Base-by-base conservation (phyloP, 1,140 invertebrate species). In the Sminthurinus signatus region DNA sequence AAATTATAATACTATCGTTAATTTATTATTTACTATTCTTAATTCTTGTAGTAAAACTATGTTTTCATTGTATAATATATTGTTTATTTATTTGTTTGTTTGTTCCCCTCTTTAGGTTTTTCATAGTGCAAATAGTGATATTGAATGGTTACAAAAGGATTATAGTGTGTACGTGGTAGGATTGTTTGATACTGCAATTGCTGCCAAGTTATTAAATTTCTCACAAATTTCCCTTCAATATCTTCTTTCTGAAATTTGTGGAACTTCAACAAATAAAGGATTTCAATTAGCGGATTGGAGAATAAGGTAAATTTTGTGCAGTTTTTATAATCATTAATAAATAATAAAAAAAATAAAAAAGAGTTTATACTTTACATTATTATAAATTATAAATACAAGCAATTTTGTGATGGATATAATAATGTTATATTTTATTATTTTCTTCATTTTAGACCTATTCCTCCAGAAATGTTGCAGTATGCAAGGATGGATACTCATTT, bases 231-330 rank as follows among this genome's bases (percentile, higher is more conserved):
- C 90, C 21, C 79, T 98, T 27, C 84, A 87, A 0, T 86, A 86
- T 77, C 77, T 99, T 2, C 76, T 98, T 10, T 81, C 86, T 67
- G 78, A 81, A 43, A 96, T 91, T 75, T 94, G 92, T 75, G 78
- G 84, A 23, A 78, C 95, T 15, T 78, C 85, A 67, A 81, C 87
- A 1, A 86, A 98, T 73, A 99, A 99, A 78, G 83, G 86, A 61
- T 93, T 88, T 75, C 96, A 98, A 76, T 75, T 94, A 31, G 93
- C 94, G 2, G 96, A 99, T 77, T 99, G 96, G 96, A 85, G 96
- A 64, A 90, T 96, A 25, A 81, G 87, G 83, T 85, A 74, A 42
- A 25, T n/a, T n/a, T n/a, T n/a, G n/a, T 42, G 8, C 19, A 36
- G n/a, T 46, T 58, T 42, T 27, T 14, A n/a, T 28, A 54, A 54